These are phyloP conservation scores for Dryoscopus gambensis DNA, from an alignment of 2,113 vertebrate genomes.

Conservation along the genomic window DNA sequence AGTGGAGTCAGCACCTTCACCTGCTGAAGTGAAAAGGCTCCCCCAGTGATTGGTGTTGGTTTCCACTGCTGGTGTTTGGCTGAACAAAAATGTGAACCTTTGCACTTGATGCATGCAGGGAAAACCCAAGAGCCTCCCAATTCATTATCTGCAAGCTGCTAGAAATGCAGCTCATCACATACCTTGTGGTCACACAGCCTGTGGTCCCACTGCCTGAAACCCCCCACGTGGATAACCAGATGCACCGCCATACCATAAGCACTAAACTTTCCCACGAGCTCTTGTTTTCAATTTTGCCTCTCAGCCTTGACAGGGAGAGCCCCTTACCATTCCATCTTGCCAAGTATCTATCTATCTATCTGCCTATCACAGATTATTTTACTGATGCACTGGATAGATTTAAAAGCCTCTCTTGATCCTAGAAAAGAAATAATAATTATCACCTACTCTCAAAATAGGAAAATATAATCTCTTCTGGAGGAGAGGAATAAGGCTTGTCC, in stretches of 20 bases:
- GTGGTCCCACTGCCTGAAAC: not conserved
- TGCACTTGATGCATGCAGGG: not conserved
- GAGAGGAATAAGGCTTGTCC: not conserved
- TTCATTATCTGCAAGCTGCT: not conserved
- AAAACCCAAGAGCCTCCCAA: not conserved
- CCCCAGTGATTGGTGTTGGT: not conserved
- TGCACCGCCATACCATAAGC: not conserved
- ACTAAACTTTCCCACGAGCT: not conserved
- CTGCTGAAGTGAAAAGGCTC: conserved; percentile 47
- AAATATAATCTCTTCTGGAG: not conserved
- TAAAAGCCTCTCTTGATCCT: not conserved
- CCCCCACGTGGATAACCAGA: not conserved
- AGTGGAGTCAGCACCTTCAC: conserved; percentile 68
- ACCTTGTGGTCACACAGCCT: not conserved
- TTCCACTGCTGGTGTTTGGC: not conserved
- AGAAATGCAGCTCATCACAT: not conserved
- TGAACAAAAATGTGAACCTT: not conserved
- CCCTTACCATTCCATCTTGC: not conserved
- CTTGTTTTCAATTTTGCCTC: not conserved
- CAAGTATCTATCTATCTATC: not conserved
- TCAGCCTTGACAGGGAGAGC: not conserved
- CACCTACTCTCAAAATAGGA: not conserved
- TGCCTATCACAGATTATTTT: not conserved
- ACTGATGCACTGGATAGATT: not conserved
- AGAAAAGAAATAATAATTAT: conserved; percentile 34